A percentile compares a stretch with the other conserved stretches of the same genome.
Evolutionary conservation across 2,797 vertebrate species (phyloP).

Genomic region (Vultur gryphus): DNA sequence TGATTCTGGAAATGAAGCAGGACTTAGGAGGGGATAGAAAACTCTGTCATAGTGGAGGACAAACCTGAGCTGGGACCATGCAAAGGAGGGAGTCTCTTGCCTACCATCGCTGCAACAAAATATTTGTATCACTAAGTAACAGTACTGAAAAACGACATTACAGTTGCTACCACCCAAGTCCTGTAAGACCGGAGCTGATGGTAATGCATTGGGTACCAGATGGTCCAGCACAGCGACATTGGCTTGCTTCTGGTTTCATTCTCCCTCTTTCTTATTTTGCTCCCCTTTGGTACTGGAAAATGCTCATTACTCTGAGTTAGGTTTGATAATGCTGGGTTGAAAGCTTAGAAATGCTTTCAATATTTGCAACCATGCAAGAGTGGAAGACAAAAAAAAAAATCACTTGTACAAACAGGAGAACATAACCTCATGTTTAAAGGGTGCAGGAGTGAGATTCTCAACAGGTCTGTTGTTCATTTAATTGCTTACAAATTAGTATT

Average conservation of each 20-base stretch:
- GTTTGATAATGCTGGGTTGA: background rate
- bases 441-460: background rate
- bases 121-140: background rate
- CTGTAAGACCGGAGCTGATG: background rate
- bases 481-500: background rate
- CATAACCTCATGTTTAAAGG: background rate
- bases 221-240: fast-evolving
- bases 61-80: background rate
- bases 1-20: background rate
- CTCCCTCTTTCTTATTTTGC: background rate
- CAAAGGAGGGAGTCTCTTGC: background rate
- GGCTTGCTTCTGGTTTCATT: background rate
- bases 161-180: background rate
- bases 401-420: background rate
- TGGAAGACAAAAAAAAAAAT: background rate
- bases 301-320: background rate
- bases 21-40: background rate
- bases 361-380: background rate
- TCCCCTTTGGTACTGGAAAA: background rate
- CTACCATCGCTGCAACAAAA: background rate
- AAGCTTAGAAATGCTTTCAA: background rate
- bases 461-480: background rate
- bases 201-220: background rate
- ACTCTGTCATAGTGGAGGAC: background rate
- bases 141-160: background rate